phyloP scores from a whole-genome alignment of 1,140 invertebrate species.

The Rhagoletis zephyria region DNA sequence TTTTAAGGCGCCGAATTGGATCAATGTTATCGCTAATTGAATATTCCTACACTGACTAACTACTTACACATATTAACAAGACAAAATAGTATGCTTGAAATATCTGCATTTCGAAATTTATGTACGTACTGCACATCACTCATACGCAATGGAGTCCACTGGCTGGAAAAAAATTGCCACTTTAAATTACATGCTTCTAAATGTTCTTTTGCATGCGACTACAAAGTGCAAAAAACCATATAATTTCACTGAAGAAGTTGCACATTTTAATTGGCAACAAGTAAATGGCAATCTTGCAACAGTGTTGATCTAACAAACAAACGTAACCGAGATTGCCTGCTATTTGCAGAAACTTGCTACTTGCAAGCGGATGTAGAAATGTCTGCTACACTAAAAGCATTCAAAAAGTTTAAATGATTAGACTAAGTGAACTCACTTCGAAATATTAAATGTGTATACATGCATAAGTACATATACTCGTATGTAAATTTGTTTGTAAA shows the following conservation, averaged over 20 bases:
- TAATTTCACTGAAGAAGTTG: constrained; percentile 32
- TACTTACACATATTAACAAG: too few species aligned
- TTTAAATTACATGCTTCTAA: not conserved
- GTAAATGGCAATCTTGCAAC: constrained; percentile 32
- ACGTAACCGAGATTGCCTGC: not conserved
- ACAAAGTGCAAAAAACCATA: constrained; percentile 13
- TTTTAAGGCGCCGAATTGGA: not conserved
- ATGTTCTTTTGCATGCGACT: constrained; percentile 7
- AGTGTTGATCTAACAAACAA: constrained; percentile 15
- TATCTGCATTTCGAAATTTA: not conserved
- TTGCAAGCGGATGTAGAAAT: constrained; percentile 8
- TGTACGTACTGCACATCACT: not conserved
- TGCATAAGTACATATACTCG: not conserved
- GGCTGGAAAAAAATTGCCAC: not conserved
- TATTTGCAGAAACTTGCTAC: not conserved
- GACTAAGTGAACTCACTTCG: not conserved
- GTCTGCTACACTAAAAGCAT: not conserved
- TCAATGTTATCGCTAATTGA: too few species aligned
- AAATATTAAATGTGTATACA: not conserved
- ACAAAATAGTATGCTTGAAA: too few species aligned
- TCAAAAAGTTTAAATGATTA: constrained; percentile 21
- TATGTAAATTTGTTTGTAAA: not conserved
- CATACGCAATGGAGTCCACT: not conserved
- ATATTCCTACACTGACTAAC: too few species aligned
- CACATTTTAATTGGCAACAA: constrained; percentile 40